Evolutionary conservation across 1,140 invertebrate genomes (phyloP).

Genomic region (Gryllus bimaculatus): DNA sequence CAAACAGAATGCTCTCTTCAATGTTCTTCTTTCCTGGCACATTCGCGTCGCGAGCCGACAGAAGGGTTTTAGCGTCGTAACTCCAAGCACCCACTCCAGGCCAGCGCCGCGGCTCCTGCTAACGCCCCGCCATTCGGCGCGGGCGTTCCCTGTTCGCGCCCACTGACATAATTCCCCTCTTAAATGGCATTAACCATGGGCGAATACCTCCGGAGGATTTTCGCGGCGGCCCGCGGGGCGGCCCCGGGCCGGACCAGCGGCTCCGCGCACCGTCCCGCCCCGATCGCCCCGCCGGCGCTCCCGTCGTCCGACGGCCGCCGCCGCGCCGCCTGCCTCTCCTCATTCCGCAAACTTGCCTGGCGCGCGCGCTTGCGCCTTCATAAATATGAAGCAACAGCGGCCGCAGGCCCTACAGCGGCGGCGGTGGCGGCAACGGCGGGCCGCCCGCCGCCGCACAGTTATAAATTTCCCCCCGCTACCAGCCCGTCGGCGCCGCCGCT

Average conservation of each 20-base stretch:
- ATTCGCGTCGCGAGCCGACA: no score
- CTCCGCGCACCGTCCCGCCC: not conserved
- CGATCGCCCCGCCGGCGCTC: no score
- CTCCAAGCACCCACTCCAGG: no score
- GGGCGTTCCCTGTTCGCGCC: not conserved
- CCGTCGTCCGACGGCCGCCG: not conserved
- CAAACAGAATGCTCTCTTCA: no score
- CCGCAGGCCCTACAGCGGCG: not conserved
- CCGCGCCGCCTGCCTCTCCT: not conserved
- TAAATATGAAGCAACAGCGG: not conserved
- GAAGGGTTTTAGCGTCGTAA: no score
- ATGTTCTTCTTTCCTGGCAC: no score
- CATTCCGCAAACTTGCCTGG: not conserved
- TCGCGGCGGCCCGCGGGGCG: no score
- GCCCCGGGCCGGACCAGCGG: no score
- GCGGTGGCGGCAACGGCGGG: no score
- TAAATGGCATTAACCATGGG: slow-evolving; percentile 10
- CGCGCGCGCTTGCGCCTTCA: not conserved
- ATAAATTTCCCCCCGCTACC: not conserved
- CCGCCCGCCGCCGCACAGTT: not conserved
- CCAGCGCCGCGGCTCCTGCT: no score
- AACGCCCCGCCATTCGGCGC: not conserved
- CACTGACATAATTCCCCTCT: slow-evolving; percentile 7
- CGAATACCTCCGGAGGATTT: not conserved
- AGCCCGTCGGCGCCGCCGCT: not conserved